A percentile compares a stretch with the other conserved stretches of the same genome.
Conservation (phyloP, 1,140 invertebrate species). For the Polyergus mexicanus region DNA sequence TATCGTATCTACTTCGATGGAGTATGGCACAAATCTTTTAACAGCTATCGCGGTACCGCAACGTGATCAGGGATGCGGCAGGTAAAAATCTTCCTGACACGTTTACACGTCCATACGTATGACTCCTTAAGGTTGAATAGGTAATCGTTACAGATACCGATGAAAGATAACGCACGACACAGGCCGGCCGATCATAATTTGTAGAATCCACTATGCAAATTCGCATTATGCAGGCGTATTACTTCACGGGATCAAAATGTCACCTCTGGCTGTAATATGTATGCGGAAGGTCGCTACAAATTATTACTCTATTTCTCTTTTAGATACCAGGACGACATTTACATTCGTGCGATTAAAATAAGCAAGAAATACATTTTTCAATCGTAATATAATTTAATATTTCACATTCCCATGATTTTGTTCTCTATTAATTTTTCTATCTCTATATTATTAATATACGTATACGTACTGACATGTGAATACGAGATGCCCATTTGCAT, state of each 20-base stretch:
- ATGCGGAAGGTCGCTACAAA: slow-evolving; percentile 23
- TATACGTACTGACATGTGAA: slow-evolving; percentile 56
- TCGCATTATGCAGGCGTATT: slow-evolving; percentile 46
- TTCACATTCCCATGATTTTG: slow-evolving; percentile 26
- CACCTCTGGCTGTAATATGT: slow-evolving; percentile 26
- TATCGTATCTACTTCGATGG: slow-evolving; percentile 39
- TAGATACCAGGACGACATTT: neutral
- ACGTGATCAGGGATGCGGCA: slow-evolving; percentile 76
- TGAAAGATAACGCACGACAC: slow-evolving; percentile 64
- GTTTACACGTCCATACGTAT: slow-evolving; percentile 64
- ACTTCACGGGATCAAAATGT: slow-evolving; percentile 55
- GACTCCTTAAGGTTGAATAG: slow-evolving; percentile 59
- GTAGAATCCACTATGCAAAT: slow-evolving; percentile 59
- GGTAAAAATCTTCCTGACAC: slow-evolving; percentile 70
- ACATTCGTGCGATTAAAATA: slow-evolving; percentile 5
- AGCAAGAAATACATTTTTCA: slow-evolving; percentile 8
- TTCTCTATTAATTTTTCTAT: slow-evolving; percentile 20
- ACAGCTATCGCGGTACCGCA: slow-evolving; percentile 67
- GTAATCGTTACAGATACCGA: slow-evolving; percentile 60
- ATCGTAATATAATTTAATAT: slow-evolving; percentile 22
- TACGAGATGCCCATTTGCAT: slow-evolving; percentile 75
- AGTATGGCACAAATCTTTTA: slow-evolving; percentile 65
- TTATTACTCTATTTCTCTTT: slow-evolving; percentile 27
- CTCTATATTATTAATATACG: slow-evolving; percentile 34
- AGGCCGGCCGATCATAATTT: slow-evolving; percentile 57